phyloP scores from a whole-genome alignment of 2,888 invertebrate species.

The Acleris emargana region DNA sequence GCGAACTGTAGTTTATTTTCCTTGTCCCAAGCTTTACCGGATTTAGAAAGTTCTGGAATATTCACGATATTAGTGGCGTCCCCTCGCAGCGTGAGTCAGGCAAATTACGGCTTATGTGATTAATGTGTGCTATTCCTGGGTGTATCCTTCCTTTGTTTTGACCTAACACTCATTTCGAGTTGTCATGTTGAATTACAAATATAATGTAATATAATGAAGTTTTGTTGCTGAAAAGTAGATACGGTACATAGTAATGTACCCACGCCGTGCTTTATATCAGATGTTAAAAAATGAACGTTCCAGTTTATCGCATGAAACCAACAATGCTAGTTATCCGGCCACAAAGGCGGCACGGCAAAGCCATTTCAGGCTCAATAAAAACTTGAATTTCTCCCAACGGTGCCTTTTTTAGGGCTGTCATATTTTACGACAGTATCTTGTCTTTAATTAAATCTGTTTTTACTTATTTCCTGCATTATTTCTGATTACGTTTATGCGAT shows the following conservation, averaged over 20 bases:
- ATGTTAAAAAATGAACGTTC: constrained; percentile 11
- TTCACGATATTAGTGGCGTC: constrained; percentile 67
- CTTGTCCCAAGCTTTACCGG: constrained; percentile 63
- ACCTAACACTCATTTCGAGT: constrained; percentile 41
- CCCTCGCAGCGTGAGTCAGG: constrained; percentile 78
- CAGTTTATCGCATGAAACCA: constrained; percentile 30
- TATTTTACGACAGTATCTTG: constrained; percentile 27
- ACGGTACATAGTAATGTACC: not conserved
- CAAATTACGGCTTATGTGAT: constrained; percentile 79
- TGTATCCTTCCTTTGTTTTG: constrained; percentile 68
- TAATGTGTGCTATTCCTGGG: constrained; percentile 77
- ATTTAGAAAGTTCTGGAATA: constrained; percentile 65
- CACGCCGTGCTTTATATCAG: not conserved
- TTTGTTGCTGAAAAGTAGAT: not conserved
- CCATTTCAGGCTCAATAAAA: constrained; percentile 32
- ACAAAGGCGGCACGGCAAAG: constrained; percentile 28
- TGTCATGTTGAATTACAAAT: constrained; percentile 23
- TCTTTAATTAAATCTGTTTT: constrained; percentile 24
- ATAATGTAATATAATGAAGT: too few species aligned
- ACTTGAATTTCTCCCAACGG: constrained; percentile 29
- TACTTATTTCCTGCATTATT: not conserved
- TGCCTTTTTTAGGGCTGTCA: constrained; percentile 23
- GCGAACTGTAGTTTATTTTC: constrained; percentile 59
- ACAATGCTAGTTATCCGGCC: constrained; percentile 11
- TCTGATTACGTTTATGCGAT: constrained; percentile 2